phyloP scores from a whole-genome alignment of 2,888 invertebrate genomes.

The Oligia fasciuncula region DNA sequence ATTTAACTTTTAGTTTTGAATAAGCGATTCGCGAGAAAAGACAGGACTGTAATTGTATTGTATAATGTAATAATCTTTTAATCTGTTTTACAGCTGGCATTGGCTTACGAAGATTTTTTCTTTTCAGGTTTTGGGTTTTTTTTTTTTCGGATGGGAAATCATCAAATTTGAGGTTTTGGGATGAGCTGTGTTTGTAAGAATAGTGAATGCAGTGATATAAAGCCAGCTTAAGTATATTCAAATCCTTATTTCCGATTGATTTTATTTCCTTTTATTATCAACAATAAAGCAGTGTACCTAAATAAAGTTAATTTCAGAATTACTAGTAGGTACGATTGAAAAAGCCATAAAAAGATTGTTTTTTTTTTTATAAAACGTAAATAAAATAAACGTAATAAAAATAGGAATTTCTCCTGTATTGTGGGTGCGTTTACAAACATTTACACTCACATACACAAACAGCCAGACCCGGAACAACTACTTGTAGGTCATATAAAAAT shows the following conservation, averaged over 20 bases:
- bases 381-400: too few relatives aligned
- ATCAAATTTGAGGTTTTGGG: not conserved
- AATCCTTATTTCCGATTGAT: not conserved
- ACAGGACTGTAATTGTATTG: slow-evolving; percentile 3
- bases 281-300: not conserved
- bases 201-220: not conserved
- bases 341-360: too few relatives aligned
- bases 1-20: slow-evolving; percentile 12
- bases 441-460: too few relatives aligned
- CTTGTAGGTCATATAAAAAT: too few relatives aligned
- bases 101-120: not conserved
- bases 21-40: not conserved
- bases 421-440: too few relatives aligned
- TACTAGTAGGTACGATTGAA: not conserved
- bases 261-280: not conserved
- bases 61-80: not conserved
- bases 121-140: not conserved
- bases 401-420: too few relatives aligned
- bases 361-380: too few relatives aligned
- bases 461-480: too few relatives aligned
- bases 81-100: not conserved
- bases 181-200: not conserved
- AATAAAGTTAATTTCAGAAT: not conserved
- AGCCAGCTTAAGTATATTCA: not conserved
- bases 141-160: too few relatives aligned